Percentiles rank a stretch among this genome's conserved stretches.
Conservation (phyloP, 2,888 invertebrate species). For the Exocentrus adspersus region DNA sequence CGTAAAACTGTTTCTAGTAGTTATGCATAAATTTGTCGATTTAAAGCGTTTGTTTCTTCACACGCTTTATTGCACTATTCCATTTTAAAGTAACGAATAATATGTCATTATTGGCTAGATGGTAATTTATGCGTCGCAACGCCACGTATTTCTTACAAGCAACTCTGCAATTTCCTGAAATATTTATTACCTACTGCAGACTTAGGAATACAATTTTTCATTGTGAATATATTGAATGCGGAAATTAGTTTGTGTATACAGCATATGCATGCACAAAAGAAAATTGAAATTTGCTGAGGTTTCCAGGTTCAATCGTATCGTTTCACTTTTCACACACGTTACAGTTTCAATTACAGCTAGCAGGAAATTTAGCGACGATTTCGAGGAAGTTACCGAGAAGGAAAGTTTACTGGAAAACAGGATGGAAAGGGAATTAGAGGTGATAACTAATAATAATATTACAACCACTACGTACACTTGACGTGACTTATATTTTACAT, state of each 20-base stretch:
- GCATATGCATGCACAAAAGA: neutral
- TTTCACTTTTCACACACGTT: neutral
- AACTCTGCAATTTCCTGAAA: slow-evolving; percentile 5
- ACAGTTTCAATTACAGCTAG: no score
- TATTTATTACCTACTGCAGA: neutral
- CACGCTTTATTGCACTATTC: neutral
- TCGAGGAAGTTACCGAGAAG: no score
- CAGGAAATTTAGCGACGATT: no score
- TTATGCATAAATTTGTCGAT: no score
- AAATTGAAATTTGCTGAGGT: neutral
- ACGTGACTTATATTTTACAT: no score
- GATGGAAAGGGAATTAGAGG: no score
- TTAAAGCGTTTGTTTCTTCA: neutral
- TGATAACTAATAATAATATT: no score
- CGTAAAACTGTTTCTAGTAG: no score
- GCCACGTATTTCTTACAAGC: neutral
- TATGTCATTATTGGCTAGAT: neutral
- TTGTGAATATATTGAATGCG: slow-evolving; percentile 2
- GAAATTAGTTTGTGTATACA: slow-evolving; percentile 2
- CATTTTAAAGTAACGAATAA: neutral
- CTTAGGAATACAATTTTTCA: neutral
- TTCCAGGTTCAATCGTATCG: neutral
- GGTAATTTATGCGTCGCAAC: no score
- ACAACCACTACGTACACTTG: no score
- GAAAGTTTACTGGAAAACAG: no score